Evolutionary conservation across 2,113 vertebrate species (phyloP).

Genomic region (Sphyrna mokarran): DNA sequence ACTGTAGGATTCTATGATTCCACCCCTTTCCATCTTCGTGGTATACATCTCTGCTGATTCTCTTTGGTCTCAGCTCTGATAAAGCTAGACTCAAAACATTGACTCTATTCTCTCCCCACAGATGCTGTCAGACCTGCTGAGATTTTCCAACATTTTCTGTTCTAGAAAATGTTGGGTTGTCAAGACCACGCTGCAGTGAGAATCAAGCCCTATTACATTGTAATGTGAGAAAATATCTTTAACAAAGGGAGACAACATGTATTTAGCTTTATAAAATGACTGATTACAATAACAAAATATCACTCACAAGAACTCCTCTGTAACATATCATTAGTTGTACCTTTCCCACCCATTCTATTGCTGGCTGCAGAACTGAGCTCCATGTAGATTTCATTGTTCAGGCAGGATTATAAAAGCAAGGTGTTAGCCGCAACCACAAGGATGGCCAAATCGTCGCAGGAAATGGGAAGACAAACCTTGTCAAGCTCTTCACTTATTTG

Average conservation of each 20-base stretch:
- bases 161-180: not conserved
- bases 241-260: not conserved
- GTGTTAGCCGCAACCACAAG: not conserved
- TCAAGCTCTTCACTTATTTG: slow-evolving; percentile 34
- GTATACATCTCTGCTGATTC: no score
- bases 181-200: not conserved
- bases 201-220: not conserved
- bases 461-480: slow-evolving; percentile 5
- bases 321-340: not conserved
- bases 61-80: no score
- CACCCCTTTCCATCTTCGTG: no score
- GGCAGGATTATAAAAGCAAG: not conserved
- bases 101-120: no score
- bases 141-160: no score
- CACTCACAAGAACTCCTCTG: not conserved
- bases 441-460: not conserved
- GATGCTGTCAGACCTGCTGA: no score
- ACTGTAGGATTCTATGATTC: no score
- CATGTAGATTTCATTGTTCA: not conserved
- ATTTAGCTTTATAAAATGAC: not conserved
- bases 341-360: not conserved
- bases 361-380: not conserved
- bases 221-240: not conserved
- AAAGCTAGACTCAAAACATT: no score
- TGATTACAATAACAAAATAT: not conserved